A percentile compares a stretch with the other conserved stretches of the same genome.
Evolutionary conservation across 2,888 invertebrate genomes (phyloP).

Genomic region (Xestia ashworthii): DNA sequence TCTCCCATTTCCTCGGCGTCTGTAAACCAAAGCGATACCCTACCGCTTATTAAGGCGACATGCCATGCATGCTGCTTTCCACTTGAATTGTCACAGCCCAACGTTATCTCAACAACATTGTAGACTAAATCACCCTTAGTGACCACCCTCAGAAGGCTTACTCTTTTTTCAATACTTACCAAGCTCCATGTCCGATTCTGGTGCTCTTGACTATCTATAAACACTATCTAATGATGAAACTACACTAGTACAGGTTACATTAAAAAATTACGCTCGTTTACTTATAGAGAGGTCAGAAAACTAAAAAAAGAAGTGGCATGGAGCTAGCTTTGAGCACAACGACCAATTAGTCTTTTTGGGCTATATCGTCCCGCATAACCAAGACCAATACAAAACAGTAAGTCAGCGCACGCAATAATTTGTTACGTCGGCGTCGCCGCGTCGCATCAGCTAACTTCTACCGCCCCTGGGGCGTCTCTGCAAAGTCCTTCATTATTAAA

Average conservation of each 20-base stretch:
- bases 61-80: neutral
- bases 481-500: neutral
- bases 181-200: too few relatives aligned
- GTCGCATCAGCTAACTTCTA: neutral
- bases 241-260: neutral
- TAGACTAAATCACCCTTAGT: neutral
- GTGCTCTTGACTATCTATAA: too few relatives aligned
- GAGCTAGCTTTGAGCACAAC: neutral
- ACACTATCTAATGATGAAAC: too few relatives aligned
- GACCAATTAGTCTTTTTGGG: neutral
- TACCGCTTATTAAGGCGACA: neutral
- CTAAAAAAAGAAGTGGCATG: neutral
- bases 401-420: neutral
- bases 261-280: neutral
- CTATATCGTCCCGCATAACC: neutral
- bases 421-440: neutral
- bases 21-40: neutral
- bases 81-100: neutral
- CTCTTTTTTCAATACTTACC: too few relatives aligned
- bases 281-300: neutral
- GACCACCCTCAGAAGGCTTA: neutral
- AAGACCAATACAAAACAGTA: neutral
- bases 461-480: neutral
- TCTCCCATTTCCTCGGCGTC: neutral
- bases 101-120: neutral